Percentiles rank a stretch among this genome's conserved stretches.
phyloP scores from a whole-genome alignment of 2,113 vertebrate genomes.

The Atrichornis clamosus region DNA sequence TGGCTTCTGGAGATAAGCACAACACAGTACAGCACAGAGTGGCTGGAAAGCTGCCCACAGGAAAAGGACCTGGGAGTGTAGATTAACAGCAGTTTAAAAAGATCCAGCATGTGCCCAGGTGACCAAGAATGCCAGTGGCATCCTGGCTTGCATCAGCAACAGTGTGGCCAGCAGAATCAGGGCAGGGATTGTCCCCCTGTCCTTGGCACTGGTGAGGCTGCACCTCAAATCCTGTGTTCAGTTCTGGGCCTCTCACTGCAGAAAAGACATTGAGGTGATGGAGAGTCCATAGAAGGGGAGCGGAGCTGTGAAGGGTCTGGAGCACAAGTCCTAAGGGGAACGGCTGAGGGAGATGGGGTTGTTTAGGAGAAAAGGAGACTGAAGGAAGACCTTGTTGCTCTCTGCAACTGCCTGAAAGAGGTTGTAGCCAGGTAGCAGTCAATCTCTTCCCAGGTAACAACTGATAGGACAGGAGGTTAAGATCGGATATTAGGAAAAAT shows the following conservation, averaged over 20 bases:
- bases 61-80: not conserved
- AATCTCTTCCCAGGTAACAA: not conserved
- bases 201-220: fast-evolving
- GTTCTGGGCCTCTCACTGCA: not conserved
- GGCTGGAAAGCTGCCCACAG: not conserved
- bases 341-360: fast-evolving
- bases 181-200: not conserved
- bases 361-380: not conserved
- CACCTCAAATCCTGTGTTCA: not conserved
- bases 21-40: not conserved
- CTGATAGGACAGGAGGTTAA: not conserved
- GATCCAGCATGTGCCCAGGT: not conserved
- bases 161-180: not conserved
- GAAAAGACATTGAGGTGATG: not conserved
- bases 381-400: fast-evolving
- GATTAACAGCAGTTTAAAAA: fast-evolving
- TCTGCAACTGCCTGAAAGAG: not conserved
- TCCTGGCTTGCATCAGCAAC: not conserved
- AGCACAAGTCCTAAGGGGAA: not conserved
- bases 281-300: not conserved
- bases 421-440: fast-evolving
- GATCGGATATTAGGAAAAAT: not conserved
- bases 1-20: not conserved
- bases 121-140: not conserved
- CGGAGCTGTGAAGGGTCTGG: not conserved